Evolutionary conservation across 2,113 vertebrate genomes (phyloP), one percentile per base, ranked within the genome.

Genomic region (Festucalex cinctus): DNA sequence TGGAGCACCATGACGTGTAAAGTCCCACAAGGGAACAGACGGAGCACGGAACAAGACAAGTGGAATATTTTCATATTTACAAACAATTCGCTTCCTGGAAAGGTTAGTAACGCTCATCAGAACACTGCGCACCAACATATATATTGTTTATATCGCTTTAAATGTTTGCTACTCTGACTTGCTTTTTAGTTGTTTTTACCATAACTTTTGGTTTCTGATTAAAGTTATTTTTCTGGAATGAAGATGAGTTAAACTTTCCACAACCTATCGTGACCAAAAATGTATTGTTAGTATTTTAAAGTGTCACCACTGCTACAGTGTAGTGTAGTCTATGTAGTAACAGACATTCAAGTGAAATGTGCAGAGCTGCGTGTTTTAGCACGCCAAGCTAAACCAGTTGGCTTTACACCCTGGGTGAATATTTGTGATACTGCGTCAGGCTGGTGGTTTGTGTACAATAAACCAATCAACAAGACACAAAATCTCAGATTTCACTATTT

Each of bases 311-410:
- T 8, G 6, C 14, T 17, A 32, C 6, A 56, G 7, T 57, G 54
- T 8, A 56, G 7, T 57, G 54, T 8, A 16, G 16, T 57, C 54
- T 32, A 26, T 8, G 54, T 6, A 26, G 22, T 9, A 37, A n/a
- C 32, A n/a, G 8, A 19, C 32, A 35, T 12, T 13, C 16, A 12
- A 61, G 36, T 16, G n/a, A 32, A 32, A 57, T 32, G 24, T 68
- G 43, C 20, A 43, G 6, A 9, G 7, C 2, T 32, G 19, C 91
- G 17, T 88, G 89, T 88, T 88, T 82, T 68, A 82, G 72, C 90
- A 76, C n/a, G 87, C 67, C 24, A 46, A 61, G 17, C 24, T 22
- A 0, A 36, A 22, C 24, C 20, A 6, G 64, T 71, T 73, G 58
- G 43, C 56, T 36, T 49, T 59, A 46, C 3, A 13, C 14, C 64